Conservation (phyloP, 2,797 vertebrate species). For the Periparus ater region DNA sequence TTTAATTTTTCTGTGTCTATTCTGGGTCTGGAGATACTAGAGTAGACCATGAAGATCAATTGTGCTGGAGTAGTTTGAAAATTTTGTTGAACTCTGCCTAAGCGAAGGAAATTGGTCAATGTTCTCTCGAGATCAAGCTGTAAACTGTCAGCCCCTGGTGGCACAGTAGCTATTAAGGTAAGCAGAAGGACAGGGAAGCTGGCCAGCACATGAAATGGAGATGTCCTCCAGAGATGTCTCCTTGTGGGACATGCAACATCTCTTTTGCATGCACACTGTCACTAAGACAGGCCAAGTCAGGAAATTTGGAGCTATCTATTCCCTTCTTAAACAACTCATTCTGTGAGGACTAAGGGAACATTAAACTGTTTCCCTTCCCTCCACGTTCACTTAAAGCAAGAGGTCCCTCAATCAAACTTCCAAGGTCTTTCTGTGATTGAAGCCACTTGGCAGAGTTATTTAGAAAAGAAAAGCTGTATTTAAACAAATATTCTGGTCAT, state of each 20-base stretch:
- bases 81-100: not conserved
- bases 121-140: not conserved
- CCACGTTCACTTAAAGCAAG: not conserved
- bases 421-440: not conserved
- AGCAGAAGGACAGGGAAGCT: not conserved
- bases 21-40: not conserved
- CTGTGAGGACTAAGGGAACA: not conserved
- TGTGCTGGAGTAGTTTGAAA: not conserved
- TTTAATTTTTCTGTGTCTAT: not conserved
- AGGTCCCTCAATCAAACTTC: not conserved
- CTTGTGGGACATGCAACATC: fast-evolving
- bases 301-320: not conserved
- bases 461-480: not conserved
- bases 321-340: not conserved
- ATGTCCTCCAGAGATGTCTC: not conserved
- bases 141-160: not conserved
- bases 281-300: not conserved
- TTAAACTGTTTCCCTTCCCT: not conserved
- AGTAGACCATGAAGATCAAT: not conserved
- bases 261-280: not conserved
- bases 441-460: not conserved
- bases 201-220: not conserved
- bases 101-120: not conserved
- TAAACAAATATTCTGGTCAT: not conserved
- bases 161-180: not conserved